phyloP scores from a whole-genome alignment of 2,797 vertebrate genomes.

The Acomys russatus region DNA sequence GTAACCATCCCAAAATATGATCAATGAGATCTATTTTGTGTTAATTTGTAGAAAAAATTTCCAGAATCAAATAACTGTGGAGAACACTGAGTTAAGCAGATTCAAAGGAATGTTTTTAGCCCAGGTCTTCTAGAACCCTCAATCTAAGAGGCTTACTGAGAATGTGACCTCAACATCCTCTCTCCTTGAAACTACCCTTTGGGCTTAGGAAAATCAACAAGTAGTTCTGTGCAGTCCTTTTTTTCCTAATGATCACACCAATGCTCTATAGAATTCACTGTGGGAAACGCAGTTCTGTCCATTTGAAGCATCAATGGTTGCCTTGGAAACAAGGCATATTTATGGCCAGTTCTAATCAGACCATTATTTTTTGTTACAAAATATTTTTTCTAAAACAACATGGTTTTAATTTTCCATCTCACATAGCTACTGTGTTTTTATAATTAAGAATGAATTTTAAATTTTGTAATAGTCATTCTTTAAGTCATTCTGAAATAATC shows the following conservation, averaged over 20 bases:
- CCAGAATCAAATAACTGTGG: neutral
- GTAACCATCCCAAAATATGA: neutral
- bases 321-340: constrained; percentile 38
- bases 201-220: neutral
- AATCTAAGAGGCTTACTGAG: neutral
- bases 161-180: neutral
- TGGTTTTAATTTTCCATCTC: neutral
- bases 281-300: neutral
- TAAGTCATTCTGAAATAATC: neutral
- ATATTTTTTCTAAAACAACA: constrained; percentile 3
- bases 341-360: constrained; percentile 42
- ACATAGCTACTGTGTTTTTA: neutral
- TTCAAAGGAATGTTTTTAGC: neutral
- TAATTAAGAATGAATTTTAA: constrained; percentile 8
- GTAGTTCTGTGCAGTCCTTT: fast-evolving
- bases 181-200: fast-evolving
- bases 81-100: neutral
- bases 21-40: neutral
- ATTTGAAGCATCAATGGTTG: constrained; percentile 2
- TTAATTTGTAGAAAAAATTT: constrained; percentile 7
- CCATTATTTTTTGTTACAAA: neutral
- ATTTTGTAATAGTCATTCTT: constrained; percentile 32
- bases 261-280: neutral
- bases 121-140: neutral
- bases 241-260: neutral